These are phyloP conservation scores for Drosophila meridionalis DNA, from an alignment of 2,888 invertebrate genomes.

Conservation along the genomic window DNA sequence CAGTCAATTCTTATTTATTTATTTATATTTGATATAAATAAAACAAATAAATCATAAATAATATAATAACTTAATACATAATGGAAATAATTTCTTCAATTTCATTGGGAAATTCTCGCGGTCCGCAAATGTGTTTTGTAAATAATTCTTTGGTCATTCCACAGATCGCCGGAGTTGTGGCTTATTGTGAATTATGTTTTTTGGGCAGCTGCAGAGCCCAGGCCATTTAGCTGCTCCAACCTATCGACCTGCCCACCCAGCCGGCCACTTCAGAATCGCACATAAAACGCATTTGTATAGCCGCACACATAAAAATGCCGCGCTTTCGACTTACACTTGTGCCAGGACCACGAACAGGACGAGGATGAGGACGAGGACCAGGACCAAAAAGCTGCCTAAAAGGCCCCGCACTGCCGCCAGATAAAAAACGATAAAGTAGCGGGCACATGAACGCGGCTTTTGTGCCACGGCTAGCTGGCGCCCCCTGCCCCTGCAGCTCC, in stretches of 20 bases:
- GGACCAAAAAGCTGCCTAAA: conserved; percentile 58
- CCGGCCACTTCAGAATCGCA: conserved; percentile 53
- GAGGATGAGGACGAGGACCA: neutral
- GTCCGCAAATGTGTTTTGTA: conserved; percentile 9
- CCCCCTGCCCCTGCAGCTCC: neutral
- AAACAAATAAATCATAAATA: neutral
- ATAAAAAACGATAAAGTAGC: conserved; percentile 63
- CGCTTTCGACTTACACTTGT: conserved; percentile 65
- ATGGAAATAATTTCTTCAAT: conserved; percentile 9
- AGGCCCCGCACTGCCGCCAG: conserved; percentile 48
- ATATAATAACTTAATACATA: neutral
- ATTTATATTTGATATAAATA: too few relatives aligned
- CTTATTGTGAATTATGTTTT: conserved; percentile 45
- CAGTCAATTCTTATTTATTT: too few relatives aligned
- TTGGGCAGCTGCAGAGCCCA: neutral
- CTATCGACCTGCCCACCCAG: conserved; percentile 13
- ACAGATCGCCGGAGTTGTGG: conserved; percentile 26
- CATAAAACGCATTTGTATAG: conserved; percentile 61
- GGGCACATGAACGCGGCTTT: conserved; percentile 44
- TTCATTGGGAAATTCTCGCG: neutral
- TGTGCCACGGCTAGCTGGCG: conserved; percentile 9
- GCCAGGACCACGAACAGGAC: conserved; percentile 26
- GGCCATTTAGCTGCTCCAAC: conserved; percentile 5
- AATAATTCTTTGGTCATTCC: conserved; percentile 26
- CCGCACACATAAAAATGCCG: conserved; percentile 49